Conservation (phyloP, 2,888 invertebrate species). For the Teinopalpus imperialis region DNA sequence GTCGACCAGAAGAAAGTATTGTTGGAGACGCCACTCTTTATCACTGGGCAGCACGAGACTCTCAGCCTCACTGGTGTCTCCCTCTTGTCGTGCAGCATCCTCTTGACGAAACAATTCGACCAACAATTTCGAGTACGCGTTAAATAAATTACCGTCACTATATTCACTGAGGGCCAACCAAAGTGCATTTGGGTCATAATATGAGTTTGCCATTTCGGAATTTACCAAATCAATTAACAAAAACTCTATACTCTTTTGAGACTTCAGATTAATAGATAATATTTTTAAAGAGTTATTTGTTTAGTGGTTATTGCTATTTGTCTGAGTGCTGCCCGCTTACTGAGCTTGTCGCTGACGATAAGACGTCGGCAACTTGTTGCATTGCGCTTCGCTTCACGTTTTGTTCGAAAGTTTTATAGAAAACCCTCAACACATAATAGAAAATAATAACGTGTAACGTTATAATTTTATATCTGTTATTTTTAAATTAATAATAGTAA, state of each 20-base stretch:
- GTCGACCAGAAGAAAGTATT: conserved; percentile 86
- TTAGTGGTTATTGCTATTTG: conserved; percentile 37
- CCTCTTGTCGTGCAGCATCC: conserved; percentile 64
- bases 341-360: conserved; percentile 37
- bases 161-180: conserved; percentile 82
- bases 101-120: conserved; percentile 81
- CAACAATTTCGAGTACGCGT: conserved; percentile 85
- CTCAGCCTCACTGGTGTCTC: conserved; percentile 72
- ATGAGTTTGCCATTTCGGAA: neutral
- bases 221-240: too few species aligned
- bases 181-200: conserved; percentile 66
- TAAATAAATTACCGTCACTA: conserved; percentile 83
- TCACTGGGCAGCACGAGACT: conserved; percentile 86
- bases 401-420: neutral
- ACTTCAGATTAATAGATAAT: too few species aligned
- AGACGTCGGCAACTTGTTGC: conserved; percentile 46
- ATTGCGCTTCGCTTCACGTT: conserved; percentile 4
- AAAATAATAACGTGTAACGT: too few species aligned
- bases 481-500: too few species aligned
- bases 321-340: conserved; percentile 50
- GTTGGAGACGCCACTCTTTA: conserved; percentile 84
- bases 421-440: too few species aligned
- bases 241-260: too few species aligned
- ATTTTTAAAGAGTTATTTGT: too few species aligned
- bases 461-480: too few species aligned